Base-by-base conservation (phyloP, 1,140 invertebrate genomes). In the Drosophila busckii region DNA sequence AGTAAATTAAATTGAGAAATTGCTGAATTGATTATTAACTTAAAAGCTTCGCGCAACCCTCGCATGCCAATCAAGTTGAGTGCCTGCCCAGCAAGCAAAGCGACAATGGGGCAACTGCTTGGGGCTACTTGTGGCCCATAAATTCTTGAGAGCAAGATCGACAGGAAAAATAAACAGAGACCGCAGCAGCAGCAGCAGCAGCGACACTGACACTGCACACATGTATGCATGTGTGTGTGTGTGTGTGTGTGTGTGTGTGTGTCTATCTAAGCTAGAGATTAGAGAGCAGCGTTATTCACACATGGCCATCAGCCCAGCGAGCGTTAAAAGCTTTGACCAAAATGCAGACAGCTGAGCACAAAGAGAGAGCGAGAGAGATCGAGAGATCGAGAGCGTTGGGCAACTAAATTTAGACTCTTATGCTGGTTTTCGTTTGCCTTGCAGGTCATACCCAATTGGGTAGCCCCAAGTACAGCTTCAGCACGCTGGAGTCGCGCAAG, bases 391-490 rank as follows among this genome's bases (percentile, higher is more conserved):
- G n/a, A 6, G 23, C 15, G 19, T 40, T 25, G 13, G 16, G 38
- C 12, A 32, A 32, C 17, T 23, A 23, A 17, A 1, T 4, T 22
- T 3, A 8, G 5, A 3, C 25, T 23, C 29, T 41, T 22, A 22
- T 41, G 0, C 10, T 46, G n/a, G 9, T 32, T 49, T 29, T 46
- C 22, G 4, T 13, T 29, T 45, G 35, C 31, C 10, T 20, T 37
- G 6, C 52, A 85, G 85, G 85, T 64, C 78, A 86, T 59, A 83
- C 84, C 7, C 45, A 70, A 6, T 53, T 86, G 49, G 84, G 84
- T 19, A 87, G 86, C 48, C 85, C 86, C 44, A 87, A 87, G 83
- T 87, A 87, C 50, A 87, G 86, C 64, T 87, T 85, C 58, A 87
- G 70, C 61, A 87, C 86, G 8, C 52, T 87, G 55, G 86, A 87